Base-by-base conservation (phyloP, 2,113 vertebrate species). In the Catagonus wagneri region DNA sequence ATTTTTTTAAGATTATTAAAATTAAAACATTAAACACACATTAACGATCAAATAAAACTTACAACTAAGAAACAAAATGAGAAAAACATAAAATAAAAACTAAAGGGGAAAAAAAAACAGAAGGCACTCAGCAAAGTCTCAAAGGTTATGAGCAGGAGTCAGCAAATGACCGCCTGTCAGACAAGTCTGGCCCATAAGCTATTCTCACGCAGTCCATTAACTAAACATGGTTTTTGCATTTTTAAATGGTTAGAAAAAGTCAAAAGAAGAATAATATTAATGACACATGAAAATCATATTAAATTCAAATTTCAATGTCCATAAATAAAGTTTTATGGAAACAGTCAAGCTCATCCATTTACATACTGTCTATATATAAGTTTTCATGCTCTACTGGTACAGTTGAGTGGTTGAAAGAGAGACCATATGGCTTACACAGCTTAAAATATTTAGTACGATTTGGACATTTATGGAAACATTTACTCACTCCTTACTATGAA, bases 281-380 rank as follows among this genome's bases (percentile, higher is more conserved):
- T 74, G 69, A 78, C 19, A 83, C 22, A 72, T 65, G 54, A 66
- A 94, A 96, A 85, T 65, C 86, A 54, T 56, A 75, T 63, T 87
- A 76, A 81, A 61, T 22, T 63, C 54, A 85, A 92, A 94, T 63
- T 61, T 68, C 66, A 80, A 20, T 75, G 8, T 63, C 34, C 34
- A 84, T 52, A 81, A 89, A 66, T 60, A 83, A 94, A 92, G 15
- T 52, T 90, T 66, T 87, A 79, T 16, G 12, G 44, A 83, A 89
- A 63, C 13, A 65, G 19, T 36, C 13, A 96, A 76, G 16, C 27
- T 61, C 65, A 83, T 87, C 65, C 29, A 54, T 76, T 78, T 76
- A 56, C 12, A 34, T 17, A 68, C 1, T 78, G 25, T 50, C 36
- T 60, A 7, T 0, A 7, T 0, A 8, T 44, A 22, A 83, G 20